phyloP scores from a whole-genome alignment of 1,140 invertebrate species.

The Oryctes rhinoceros region DNA sequence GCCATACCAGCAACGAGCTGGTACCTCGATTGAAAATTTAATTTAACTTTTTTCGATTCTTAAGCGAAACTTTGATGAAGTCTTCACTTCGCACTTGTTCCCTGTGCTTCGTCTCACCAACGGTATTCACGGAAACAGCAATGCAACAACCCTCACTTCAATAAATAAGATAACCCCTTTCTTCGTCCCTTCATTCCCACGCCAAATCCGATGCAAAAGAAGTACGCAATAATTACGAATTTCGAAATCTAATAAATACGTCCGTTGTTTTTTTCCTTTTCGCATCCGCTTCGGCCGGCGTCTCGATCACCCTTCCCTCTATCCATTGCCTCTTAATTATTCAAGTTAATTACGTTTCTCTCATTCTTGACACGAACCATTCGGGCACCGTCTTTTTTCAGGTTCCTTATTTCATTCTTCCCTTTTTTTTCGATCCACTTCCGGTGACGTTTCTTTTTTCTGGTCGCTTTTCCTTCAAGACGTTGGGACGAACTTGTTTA shows the following conservation, averaged over 20 bases:
- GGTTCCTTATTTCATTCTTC: neutral
- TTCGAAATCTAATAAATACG: constrained; percentile 30
- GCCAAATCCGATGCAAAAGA: neutral
- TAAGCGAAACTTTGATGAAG: neutral
- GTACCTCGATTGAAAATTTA: neutral
- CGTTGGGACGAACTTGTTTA: neutral
- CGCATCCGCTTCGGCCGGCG: neutral
- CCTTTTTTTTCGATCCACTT: constrained; percentile 15
- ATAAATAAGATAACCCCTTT: constrained; percentile 18
- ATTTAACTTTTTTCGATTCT: neutral
- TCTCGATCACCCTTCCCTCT: constrained; percentile 24
- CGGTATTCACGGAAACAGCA: neutral
- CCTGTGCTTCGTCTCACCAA: neutral
- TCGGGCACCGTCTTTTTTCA: constrained; percentile 2
- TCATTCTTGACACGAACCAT: constrained; percentile 26
- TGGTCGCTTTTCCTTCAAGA: neutral
- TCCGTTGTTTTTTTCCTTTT: neutral
- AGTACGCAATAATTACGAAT: neutral
- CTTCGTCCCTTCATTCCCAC: neutral
- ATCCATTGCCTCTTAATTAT: constrained; percentile 35
- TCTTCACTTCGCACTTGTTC: neutral
- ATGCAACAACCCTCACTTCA: neutral
- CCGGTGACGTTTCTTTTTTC: neutral
- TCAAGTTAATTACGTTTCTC: constrained; percentile 35
- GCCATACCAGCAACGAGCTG: neutral